Conservation (phyloP, 2,888 invertebrate species). For the Noctua fimbriata region DNA sequence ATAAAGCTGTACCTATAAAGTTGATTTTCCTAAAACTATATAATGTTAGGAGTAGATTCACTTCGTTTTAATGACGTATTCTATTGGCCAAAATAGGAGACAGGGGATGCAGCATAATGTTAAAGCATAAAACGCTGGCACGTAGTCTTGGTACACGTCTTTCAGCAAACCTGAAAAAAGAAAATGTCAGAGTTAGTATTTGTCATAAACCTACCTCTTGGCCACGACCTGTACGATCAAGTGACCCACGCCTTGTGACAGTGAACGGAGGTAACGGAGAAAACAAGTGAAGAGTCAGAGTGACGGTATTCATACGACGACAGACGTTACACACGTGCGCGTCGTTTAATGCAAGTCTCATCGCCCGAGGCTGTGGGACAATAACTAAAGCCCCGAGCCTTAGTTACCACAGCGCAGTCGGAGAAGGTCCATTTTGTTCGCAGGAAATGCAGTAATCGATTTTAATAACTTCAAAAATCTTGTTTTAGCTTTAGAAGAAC, state of each 20-base stretch:
- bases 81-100: constrained; percentile 82
- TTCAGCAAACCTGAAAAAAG: constrained; percentile 79
- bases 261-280: background rate
- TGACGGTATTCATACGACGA: background rate
- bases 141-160: constrained; percentile 81
- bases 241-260: background rate
- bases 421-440: background rate
- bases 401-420: no score
- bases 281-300: background rate
- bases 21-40: background rate
- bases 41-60: constrained; percentile 7
- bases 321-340: background rate
- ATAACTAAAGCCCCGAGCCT: background rate
- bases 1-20: background rate
- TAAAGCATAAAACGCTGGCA: constrained; percentile 84
- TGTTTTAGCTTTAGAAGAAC: background rate
- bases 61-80: constrained; percentile 72
- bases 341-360: background rate
- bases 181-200: constrained; percentile 14
- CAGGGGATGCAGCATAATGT: constrained; percentile 82
- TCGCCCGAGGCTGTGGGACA: background rate
- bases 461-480: background rate
- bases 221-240: background rate
- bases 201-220: background rate
- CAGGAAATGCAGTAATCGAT: background rate